A percentile compares a stretch with the other conserved stretches of the same genome.
Conservation (phyloP, 2,797 vertebrate genomes). For the Pseudocheirus occidentalis region DNA sequence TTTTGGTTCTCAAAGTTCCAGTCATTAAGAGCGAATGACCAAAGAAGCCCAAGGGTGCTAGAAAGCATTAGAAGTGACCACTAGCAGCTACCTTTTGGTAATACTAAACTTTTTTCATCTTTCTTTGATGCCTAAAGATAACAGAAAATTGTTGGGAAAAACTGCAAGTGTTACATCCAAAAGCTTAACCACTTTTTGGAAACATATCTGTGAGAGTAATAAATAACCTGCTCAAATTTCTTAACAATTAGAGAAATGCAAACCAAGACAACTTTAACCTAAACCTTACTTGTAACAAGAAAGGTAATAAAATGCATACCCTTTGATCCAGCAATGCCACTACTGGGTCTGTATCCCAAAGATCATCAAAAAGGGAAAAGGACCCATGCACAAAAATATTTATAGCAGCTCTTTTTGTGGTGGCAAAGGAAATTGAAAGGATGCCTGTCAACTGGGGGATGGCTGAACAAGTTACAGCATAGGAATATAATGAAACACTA, state of each 20-base stretch:
- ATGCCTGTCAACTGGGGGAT: too few relatives aligned
- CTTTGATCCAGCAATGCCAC: too few relatives aligned
- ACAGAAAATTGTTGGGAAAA: not conserved
- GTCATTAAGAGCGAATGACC: not conserved
- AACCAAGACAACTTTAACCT: not conserved
- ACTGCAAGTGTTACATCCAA: not conserved
- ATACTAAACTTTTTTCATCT: not conserved
- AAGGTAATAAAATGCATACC: not conserved
- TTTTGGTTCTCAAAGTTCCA: not conserved
- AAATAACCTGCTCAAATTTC: constrained; percentile 1
- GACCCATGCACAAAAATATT: too few relatives aligned
- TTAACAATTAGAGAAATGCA: not conserved
- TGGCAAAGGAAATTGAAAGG: too few relatives aligned
- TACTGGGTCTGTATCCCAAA: too few relatives aligned
- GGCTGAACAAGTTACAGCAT: too few relatives aligned
- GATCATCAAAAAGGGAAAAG: too few relatives aligned
- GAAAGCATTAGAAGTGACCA: not conserved
- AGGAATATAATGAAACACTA: too few relatives aligned
- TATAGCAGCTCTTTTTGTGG: too few relatives aligned
- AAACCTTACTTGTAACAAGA: not conserved
- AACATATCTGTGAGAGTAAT: not conserved
- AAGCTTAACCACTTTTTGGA: not conserved
- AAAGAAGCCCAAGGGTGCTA: not conserved
- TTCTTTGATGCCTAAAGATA: not conserved
- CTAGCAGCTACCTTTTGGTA: not conserved